phyloP scores from a whole-genome alignment of 2,113 vertebrate genomes.

The Pachypanchax playfairii region DNA sequence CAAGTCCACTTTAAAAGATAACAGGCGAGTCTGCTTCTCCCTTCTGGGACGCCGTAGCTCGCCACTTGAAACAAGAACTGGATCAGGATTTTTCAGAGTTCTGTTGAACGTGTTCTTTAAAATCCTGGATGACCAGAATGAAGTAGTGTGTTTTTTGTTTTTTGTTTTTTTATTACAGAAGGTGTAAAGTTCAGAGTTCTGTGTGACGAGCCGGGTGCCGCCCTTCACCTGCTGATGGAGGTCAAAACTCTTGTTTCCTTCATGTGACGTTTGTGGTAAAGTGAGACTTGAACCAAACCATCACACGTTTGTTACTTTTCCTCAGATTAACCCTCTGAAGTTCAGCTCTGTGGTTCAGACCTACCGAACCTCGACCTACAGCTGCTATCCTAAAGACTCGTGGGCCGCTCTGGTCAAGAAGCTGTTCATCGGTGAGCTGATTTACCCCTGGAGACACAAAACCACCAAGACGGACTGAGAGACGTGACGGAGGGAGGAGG shows the following conservation, averaged over 20 bases:
- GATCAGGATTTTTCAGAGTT: too few relatives aligned
- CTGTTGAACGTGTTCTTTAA: too few relatives aligned
- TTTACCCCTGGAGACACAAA: slow-evolving; percentile 96
- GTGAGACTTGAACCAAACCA: too few relatives aligned
- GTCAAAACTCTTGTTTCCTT: slow-evolving; percentile 77
- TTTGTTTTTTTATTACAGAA: slow-evolving; percentile 72
- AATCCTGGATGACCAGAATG: neutral
- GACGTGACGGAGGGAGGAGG: neutral
- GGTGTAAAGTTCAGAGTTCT: slow-evolving; percentile 93
- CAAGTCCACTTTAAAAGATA: too few relatives aligned
- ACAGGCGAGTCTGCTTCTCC: too few relatives aligned
- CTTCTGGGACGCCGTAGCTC: too few relatives aligned
- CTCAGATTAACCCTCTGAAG: slow-evolving; percentile 91
- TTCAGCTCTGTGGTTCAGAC: slow-evolving; percentile 79
- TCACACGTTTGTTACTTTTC: neutral
- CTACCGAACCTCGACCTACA: slow-evolving; percentile 88
- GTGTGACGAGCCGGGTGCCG: slow-evolving; percentile 84
- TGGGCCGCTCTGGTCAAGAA: slow-evolving; percentile 91
- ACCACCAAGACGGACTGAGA: slow-evolving; percentile 87
- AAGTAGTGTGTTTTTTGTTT: neutral
- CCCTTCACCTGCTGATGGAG: slow-evolving; percentile 95
- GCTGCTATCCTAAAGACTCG: slow-evolving; percentile 91
- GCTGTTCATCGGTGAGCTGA: slow-evolving; percentile 92
- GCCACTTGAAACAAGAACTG: too few relatives aligned
- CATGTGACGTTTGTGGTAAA: too few relatives aligned